Evolutionary conservation across 2,797 vertebrate species (phyloP).

Genomic region (Centroberyx gerrardi): DNA sequence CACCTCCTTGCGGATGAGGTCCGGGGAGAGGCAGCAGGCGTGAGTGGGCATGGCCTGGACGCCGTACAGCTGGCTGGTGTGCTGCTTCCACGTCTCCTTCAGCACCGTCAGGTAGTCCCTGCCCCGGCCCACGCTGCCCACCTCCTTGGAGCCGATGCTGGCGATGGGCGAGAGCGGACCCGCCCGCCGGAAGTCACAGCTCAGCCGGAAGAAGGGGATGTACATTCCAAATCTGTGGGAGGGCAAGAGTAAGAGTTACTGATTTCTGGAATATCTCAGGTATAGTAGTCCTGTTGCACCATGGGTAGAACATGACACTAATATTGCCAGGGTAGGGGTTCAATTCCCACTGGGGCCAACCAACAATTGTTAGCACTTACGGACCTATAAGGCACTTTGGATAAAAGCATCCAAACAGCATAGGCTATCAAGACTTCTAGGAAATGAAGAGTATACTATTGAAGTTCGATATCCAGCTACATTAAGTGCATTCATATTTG

Average conservation of each 20-base stretch:
- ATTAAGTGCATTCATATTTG: constrained; percentile 29
- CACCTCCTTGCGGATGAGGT: constrained; percentile 97
- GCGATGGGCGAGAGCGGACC: constrained; percentile 90
- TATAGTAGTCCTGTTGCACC: neutral
- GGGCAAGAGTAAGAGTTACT: neutral
- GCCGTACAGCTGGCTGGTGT: constrained; percentile 93
- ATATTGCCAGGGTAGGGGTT: neutral
- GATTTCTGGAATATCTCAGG: neutral
- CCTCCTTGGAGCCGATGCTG: constrained; percentile 91
- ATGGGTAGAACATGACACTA: too few relatives aligned
- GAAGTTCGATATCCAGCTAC: neutral
- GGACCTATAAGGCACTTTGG: neutral
- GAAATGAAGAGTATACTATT: neutral
- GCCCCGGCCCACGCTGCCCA: constrained; percentile 82
- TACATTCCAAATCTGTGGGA: constrained; percentile 96
- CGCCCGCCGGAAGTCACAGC: constrained; percentile 90
- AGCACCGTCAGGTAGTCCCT: constrained; percentile 94
- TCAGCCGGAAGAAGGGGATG: constrained; percentile 95
- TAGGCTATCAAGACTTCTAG: neutral
- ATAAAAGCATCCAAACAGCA: constrained; percentile 5
- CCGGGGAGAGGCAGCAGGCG: constrained; percentile 97
- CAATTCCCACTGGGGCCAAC: too few relatives aligned
- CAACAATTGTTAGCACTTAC: neutral
- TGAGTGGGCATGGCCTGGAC: constrained; percentile 95
- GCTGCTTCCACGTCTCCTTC: constrained; percentile 98